Evolutionary conservation across 2,797 vertebrate species (phyloP), one percentile per base, ranked within the genome.

Genomic region (Myripristis murdjan): DNA sequence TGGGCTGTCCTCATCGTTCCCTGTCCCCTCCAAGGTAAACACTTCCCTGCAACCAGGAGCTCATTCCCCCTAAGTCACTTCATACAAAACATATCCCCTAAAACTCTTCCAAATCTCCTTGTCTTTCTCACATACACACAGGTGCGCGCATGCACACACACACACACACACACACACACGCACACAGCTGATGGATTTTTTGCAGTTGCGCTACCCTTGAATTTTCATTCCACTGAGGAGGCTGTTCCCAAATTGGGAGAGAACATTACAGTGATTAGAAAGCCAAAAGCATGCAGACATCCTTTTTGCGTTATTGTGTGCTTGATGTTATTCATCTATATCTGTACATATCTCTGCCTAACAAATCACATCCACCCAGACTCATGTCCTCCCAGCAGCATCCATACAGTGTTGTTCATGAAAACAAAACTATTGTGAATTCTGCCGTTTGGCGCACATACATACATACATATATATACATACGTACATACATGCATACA

Each of bases 1-100:
- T 62, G 74, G 70, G 65, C 49, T 67, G 74, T 55, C 70, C 52
- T 71, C 65, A 63, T 41, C 73, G 43, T 54, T 73, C 44, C 48
- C 20, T 48, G 47, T 52, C 65, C 41, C 56, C 63, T 73, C 43
- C 28, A 41, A 67, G 56, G 63, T 63, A 72, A 60, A 77, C 64
- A 53, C 49, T 46, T 52, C 47, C 58, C 22, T 72, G 52, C 52
- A 58, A 57, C 49, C 44, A 56, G 49, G 28, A 20, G 37, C 33
- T 48, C 26, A 53, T 61, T 47, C 60, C 52, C 52, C 51, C 9
- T 18, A 65, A 71, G 55, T 61, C 60, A 53, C 3, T 54, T 55
- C 57, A 63, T 35, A 58, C 35, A 12, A 44, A 47, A 24, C 73
- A 43, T 16, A 64, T 28, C 43, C 58, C 49, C 1, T 23, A 37